Percentiles rank a stretch among this genome's conserved stretches.
phyloP scores from a whole-genome alignment of 2,797 vertebrate species.

The Epinephelus malabaricus region DNA sequence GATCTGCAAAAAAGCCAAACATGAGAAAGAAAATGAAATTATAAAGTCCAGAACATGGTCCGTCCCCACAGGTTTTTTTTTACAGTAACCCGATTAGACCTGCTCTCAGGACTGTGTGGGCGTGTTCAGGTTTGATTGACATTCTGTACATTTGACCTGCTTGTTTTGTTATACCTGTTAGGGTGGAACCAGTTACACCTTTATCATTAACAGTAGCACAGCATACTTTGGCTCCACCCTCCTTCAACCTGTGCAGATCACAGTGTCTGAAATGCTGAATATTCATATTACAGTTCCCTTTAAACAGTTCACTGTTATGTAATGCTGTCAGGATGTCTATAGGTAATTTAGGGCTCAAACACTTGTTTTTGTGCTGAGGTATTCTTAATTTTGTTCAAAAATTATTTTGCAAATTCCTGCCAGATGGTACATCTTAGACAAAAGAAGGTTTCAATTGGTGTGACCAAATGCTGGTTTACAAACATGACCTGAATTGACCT shows the following conservation, averaged over 20 bases:
- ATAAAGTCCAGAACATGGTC: background rate
- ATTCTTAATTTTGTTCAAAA: no score
- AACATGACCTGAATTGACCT: no score
- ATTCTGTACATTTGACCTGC: background rate
- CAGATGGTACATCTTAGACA: no score
- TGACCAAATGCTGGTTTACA: no score
- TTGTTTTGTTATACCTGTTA: background rate
- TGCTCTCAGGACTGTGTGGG: background rate
- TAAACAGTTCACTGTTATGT: background rate
- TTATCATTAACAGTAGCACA: no score
- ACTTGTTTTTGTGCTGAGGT: no score
- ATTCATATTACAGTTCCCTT: background rate
- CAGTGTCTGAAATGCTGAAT: no score
- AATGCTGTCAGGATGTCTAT: background rate
- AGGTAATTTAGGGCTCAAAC: no score
- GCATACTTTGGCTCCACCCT: background rate
- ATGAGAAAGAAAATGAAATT: background rate
- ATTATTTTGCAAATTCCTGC: no score
- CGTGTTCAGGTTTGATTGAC: background rate
- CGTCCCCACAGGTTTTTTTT: background rate
- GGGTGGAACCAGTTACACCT: background rate
- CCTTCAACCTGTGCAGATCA: background rate
- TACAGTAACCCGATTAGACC: background rate
- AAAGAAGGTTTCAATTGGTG: no score
- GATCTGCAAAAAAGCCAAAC: background rate